Evolutionary conservation across 2,888 invertebrate genomes (phyloP), one percentile per base, ranked within the genome.

Genomic region (Tortricodes alternella): DNA sequence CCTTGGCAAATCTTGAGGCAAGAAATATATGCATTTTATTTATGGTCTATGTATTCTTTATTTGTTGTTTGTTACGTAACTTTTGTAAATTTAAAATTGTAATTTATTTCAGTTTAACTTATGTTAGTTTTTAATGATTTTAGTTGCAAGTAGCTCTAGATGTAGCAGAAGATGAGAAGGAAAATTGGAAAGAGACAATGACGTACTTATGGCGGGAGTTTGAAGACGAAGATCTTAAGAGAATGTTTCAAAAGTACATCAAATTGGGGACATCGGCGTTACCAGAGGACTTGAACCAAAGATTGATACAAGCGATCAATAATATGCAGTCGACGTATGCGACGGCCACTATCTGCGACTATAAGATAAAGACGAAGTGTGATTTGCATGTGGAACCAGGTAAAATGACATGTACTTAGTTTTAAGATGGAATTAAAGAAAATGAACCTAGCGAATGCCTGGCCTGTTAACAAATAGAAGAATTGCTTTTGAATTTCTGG

Each of bases 291-390:
- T 86, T 94, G 62, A 93, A 92, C 63, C 92, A 92, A 44, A 91
- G 93, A 39, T 84, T 94, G 7, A 91, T 93, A 44, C 91, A 92
- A 62, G 92, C 93, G 0, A 80, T 94, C 7, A 93, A 92, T 34
- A 92, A 93, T 11, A 96, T 97, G 96, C 91, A 94, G 71, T 90
- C 93, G 0, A 94, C 93, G 11, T 96, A 95, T 73, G 94, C 95
- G 0, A 96, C 92, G 48, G 95, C 96, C 0, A 95, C 94, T 59
- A 93, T 96, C 9, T 96, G 96, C 69, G 93, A 93, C 61, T 95
- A 89, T 66, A 91, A 92, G 5, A 84, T 95, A 62, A 79, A 74
- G 7, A 87, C 71, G 0, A 94, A 94, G 59, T 96, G 96, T 70
- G 93, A 95, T 68, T 80, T 96, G 9, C 86, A 93, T 37, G 89